Conservation (phyloP, 2,113 vertebrate species). For the Merops nubicus region DNA sequence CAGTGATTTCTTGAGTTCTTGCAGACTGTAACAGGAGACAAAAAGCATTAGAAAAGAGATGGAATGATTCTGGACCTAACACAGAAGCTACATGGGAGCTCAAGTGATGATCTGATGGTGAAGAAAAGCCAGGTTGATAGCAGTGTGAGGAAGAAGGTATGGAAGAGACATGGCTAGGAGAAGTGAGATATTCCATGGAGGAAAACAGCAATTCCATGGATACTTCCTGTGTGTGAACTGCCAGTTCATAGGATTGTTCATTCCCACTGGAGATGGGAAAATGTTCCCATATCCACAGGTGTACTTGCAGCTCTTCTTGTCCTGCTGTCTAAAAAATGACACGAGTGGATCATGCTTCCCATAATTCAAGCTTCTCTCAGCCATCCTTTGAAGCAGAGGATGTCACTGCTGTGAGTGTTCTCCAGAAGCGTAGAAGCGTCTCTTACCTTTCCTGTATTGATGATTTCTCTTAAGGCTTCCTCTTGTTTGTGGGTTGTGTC, state of each 20-base stretch:
- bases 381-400: background rate
- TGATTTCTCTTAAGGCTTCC: background rate
- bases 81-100: background rate
- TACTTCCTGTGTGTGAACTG: background rate
- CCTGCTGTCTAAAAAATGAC: background rate
- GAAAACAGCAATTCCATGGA: background rate
- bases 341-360: background rate
- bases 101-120: background rate
- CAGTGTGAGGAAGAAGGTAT: background rate
- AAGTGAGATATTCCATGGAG: background rate
- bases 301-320: background rate
- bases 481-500: background rate
- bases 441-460: background rate
- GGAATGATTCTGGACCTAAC: background rate
- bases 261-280: background rate
- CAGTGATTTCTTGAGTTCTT: background rate
- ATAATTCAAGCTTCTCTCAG: background rate
- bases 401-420: background rate
- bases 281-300: background rate
- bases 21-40: background rate
- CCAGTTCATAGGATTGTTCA: background rate
- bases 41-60: background rate
- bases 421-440: background rate
- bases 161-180: background rate
- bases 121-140: background rate